Evolutionary conservation across 2,888 invertebrate species (phyloP), one percentile per base, ranked within the genome.

Genomic region (Aelia acuminata): DNA sequence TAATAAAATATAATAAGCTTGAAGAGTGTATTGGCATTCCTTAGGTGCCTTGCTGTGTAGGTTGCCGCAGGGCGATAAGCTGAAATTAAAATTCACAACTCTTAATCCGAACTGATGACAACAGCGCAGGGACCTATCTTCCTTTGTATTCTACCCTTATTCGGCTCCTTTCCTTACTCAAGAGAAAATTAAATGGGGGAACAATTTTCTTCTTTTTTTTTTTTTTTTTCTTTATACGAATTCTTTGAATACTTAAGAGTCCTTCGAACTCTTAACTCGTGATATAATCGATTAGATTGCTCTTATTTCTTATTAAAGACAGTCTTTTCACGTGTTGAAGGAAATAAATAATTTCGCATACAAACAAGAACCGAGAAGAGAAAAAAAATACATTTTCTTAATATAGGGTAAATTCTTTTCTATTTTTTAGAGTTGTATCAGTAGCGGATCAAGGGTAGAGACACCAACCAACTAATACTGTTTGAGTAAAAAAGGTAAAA

Each of bases 81-180:
- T n/a, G 57, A 26, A 57, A 57, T 57, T 57, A 13, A 57, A 13
- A 57, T 57, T 57, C 57, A 57, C 57, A 57, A 57, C 57, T 57
- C 57, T 26, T 57, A 57, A 57, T 57, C 26, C 15, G 57, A 26
- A 13, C 26, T 8, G 57, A 1, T n/a, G 13, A 3, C 26, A 13
- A 1, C 3, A 13, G 3, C n/a, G 10, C 0, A 10, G 22, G 22
- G 5, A 13, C 13, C 26, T 57, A 26, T 57, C 57, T 26, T 57
- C 15, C 57, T 57, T 57, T 57, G 5, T 57, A 26, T 4, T 26
- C 15, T 26, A n/a, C 57, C 57, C 57, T 57, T 22, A n/a, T 22
- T 50, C 50, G 22, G 22, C 20, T 50, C 11, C 8, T 57, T 57
- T 57, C 26, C 26, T 26, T 26, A 26, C 26, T 57, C 57, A 15